phyloP scores from a whole-genome alignment of 2,888 invertebrate species.

The Andrena haemorrhoa region DNA sequence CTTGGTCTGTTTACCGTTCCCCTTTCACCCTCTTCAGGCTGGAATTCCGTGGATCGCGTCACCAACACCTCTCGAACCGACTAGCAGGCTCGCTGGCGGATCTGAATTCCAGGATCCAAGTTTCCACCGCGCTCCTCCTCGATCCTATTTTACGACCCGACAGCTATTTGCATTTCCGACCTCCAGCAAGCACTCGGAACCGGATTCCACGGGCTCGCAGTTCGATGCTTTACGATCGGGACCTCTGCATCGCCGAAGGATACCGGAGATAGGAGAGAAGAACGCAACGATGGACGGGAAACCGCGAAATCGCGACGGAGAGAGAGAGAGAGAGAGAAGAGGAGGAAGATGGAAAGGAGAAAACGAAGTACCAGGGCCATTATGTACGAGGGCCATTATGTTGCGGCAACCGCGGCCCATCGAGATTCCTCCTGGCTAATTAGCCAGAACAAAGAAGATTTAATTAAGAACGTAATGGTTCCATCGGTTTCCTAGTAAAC shows the following conservation, averaged over 20 bases:
- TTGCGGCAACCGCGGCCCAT: not conserved
- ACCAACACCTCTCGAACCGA: not conserved
- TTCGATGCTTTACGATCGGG: not conserved
- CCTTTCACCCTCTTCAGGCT: not conserved
- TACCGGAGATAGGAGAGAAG: no score
- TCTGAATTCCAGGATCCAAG: not conserved
- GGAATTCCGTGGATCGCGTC: not conserved
- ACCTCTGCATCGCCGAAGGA: no score
- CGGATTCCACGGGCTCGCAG: not conserved
- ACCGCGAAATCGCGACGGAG: not conserved
- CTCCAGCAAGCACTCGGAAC: not conserved
- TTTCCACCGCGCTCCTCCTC: not conserved
- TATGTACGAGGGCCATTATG: not conserved
- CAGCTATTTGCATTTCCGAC: conserved; percentile 4
- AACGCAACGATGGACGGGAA: no score
- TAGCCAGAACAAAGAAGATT: conserved; percentile 39
- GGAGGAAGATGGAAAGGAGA: not conserved
- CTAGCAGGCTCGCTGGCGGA: no score
- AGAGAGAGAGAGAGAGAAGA: not conserved
- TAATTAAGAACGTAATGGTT: conserved; percentile 50
- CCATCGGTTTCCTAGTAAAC: conserved; percentile 60
- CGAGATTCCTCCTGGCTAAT: conserved; percentile 30
- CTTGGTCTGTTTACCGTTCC: not conserved
- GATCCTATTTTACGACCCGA: not conserved
- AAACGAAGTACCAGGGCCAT: not conserved